A percentile compares a stretch with the other conserved stretches of the same genome.
Conservation (phyloP, 2,888 invertebrate genomes). For the Hipparchia semele region DNA sequence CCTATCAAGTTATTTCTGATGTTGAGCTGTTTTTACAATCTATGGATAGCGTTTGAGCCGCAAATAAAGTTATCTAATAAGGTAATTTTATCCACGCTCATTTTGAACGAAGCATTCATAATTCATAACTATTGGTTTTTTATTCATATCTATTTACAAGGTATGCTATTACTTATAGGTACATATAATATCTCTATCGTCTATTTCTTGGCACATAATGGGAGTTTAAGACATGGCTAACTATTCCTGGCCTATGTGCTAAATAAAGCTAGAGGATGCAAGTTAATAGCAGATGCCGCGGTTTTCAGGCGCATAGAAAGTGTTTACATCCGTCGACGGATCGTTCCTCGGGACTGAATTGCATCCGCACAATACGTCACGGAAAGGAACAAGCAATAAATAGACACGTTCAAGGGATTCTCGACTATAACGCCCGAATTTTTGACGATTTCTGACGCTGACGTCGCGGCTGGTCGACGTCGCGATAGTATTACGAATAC, state of each 20-base stretch:
- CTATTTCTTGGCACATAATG: background rate
- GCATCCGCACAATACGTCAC: slow-evolving; percentile 42
- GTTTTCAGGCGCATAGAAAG: slow-evolving; percentile 51
- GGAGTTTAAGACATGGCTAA: background rate
- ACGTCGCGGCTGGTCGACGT: background rate
- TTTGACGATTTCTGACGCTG: background rate
- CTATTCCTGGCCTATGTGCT: background rate
- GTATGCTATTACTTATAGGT: too few relatives aligned
- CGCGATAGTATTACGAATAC: too few relatives aligned
- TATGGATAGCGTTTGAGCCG: too few relatives aligned
- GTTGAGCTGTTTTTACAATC: too few relatives aligned
- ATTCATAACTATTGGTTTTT: too few relatives aligned
- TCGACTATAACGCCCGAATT: slow-evolving; percentile 16
- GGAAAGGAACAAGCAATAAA: slow-evolving; percentile 12
- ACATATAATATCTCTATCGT: too few relatives aligned
- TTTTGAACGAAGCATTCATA: too few relatives aligned
- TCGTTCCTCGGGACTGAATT: slow-evolving; percentile 46
- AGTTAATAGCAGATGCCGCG: slow-evolving; percentile 20
- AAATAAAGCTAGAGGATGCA: slow-evolving; percentile 25
- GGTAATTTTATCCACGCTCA: too few relatives aligned
- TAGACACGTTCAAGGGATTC: slow-evolving; percentile 2
- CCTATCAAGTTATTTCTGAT: too few relatives aligned
- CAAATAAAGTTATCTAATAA: too few relatives aligned
- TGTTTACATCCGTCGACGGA: slow-evolving; percentile 70
- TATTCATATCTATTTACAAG: too few relatives aligned